phyloP scores from a whole-genome alignment of 2,797 vertebrate genomes.

The Gallirallus australis region DNA sequence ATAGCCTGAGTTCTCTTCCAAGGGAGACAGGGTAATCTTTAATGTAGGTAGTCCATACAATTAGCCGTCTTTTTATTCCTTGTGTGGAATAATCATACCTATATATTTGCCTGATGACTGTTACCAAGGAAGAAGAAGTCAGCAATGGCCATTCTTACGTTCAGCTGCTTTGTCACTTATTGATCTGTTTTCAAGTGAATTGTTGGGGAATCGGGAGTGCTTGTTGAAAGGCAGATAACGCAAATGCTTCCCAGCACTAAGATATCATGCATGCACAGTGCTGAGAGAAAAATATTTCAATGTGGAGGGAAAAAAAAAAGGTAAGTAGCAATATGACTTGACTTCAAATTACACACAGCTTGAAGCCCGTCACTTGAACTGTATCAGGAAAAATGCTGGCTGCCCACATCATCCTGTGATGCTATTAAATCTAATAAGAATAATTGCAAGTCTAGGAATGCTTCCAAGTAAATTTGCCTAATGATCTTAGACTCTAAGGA shows the following conservation, averaged over 20 bases:
- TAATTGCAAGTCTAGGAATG: slow-evolving; percentile 7
- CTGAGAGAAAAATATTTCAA: not conserved
- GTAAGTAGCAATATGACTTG: not conserved
- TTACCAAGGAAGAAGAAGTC: not conserved
- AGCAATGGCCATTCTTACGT: not conserved
- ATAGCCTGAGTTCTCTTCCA: not conserved
- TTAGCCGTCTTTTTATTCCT: not conserved
- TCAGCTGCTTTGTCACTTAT: not conserved
- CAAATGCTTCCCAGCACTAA: not conserved
- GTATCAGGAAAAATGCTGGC: not conserved
- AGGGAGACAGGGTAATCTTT: not conserved
- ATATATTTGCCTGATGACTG: not conserved
- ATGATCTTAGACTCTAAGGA: slow-evolving; percentile 54
- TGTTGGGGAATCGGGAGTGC: not conserved
- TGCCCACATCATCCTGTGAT: slow-evolving; percentile 6
- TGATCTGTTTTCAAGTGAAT: not conserved
- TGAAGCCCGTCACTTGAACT: not conserved
- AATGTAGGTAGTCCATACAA: not conserved
- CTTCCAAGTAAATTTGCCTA: slow-evolving; percentile 40
- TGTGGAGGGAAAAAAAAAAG: not conserved
- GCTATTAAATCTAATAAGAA: slow-evolving; percentile 33
- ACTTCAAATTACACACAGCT: slow-evolving; percentile 24
- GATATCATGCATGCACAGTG: not conserved
- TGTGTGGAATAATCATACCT: not conserved
- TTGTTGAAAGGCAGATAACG: not conserved